Evolutionary conservation across 2,888 invertebrate species (phyloP), one percentile per base, ranked within the genome.

Genomic region (Eumacrocentrus americanus): DNA sequence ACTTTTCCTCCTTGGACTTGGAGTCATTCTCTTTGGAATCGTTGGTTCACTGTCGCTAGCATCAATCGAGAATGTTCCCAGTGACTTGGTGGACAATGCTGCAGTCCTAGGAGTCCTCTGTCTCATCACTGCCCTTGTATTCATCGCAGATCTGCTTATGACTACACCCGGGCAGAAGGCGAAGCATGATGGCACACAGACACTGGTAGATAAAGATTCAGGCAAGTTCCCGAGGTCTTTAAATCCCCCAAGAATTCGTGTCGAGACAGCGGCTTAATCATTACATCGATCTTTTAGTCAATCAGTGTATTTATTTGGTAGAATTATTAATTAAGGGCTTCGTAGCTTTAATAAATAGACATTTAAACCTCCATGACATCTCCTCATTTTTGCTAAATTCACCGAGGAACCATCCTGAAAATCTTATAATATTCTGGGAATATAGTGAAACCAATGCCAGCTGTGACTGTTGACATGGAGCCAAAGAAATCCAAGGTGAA

Each of bases 31-130:
- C 69, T 91, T 90, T 76, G 83, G 88, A 44, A 82, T 88, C 53
- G 82, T 90, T 69, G 89, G 90, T 71, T 88, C 88, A 67, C 81
- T 91, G 69, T 87, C 88, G 62, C 83, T 90, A 61, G 89, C 89
- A 2, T 87, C 90, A 2, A 81, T 91, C 70, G 91, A 91, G 72
- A 88, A 88, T 12, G 86, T 91, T 2, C 90, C 90, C 0, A 81
- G 83, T 9, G 85, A 87, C 59, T 80, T 91, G 68, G 81, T 89
- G 22, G 89, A 89, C 70, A 91, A 91, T 77, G 90, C 90, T 0
- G 87, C 89, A 0, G 86, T 90, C 11, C 83, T 91, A 14, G 91
- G 91, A 2, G 83, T 86, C 1, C 79, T 91, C 11, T 87, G 90
- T 1, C 81, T 91, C 18, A 69, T 88, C 1, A 89, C 88, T 1